phyloP scores from a whole-genome alignment of 2,888 invertebrate genomes.

The Metopia argyrocephala region DNA sequence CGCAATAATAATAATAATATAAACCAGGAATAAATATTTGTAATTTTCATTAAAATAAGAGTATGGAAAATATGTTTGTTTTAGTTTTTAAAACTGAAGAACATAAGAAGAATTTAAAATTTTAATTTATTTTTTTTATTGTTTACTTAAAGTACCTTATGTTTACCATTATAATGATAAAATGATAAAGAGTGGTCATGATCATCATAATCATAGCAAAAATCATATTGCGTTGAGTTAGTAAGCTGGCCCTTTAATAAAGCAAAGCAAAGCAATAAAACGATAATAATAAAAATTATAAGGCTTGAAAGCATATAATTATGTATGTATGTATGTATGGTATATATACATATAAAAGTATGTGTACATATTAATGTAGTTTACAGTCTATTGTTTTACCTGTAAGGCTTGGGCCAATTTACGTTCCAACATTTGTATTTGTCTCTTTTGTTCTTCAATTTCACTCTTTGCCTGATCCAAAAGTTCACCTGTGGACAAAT shows the following conservation, averaged over 20 bases:
- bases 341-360: too few species aligned
- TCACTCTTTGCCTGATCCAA: constrained; percentile 87
- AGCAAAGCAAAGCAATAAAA: constrained; percentile 57
- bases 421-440: constrained; percentile 87
- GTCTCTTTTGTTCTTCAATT: constrained; percentile 88
- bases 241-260: constrained; percentile 68
- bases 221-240: constrained; percentile 74
- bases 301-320: constrained; percentile 25
- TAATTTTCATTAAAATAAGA: neutral
- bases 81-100: neutral
- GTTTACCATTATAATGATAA: constrained; percentile 66
- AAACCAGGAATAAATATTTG: neutral
- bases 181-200: constrained; percentile 70
- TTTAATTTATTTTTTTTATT: constrained; percentile 13
- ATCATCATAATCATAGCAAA: constrained; percentile 77
- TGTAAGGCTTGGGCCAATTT: constrained; percentile 84
- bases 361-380: too few species aligned
- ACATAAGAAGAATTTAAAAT: neutral
- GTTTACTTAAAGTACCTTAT: constrained; percentile 57
- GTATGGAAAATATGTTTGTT: neutral
- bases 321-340: too few species aligned
- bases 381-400: constrained; percentile 79
- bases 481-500: constrained; percentile 86
- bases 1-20: neutral
- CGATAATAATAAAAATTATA: constrained; percentile 28